These are phyloP conservation scores for Epinephelus coioides DNA, from an alignment of 2,797 vertebrate genomes.

Conservation along the genomic window DNA sequence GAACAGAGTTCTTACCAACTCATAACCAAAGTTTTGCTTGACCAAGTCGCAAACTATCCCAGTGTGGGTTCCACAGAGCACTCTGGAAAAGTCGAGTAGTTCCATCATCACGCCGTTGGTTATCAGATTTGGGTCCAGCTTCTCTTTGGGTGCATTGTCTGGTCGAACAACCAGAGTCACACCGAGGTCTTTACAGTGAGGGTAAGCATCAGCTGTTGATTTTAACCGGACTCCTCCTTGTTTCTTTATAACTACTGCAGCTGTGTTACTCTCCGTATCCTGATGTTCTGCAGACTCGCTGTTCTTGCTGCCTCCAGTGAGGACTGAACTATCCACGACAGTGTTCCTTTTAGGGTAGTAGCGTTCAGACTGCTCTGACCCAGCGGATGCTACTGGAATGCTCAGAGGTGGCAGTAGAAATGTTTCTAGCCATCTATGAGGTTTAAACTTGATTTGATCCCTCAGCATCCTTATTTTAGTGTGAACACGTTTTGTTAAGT, in stretches of 20 bases:
- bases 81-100: slow-evolving; percentile 51
- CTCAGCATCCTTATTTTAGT: not conserved
- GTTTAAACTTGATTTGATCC: not conserved
- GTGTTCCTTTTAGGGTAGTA: slow-evolving; percentile 21
- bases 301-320: not conserved
- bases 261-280: not conserved
- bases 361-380: fast-evolving
- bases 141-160: slow-evolving; percentile 4
- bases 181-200: slow-evolving; percentile 30
- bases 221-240: not conserved
- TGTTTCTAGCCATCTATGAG: not conserved
- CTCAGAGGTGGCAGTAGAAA: slow-evolving; percentile 39
- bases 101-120: slow-evolving; percentile 48
- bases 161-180: slow-evolving; percentile 19
- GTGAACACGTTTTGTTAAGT: not conserved
- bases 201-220: not conserved
- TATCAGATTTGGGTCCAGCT: slow-evolving; percentile 24
- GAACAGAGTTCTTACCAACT: not conserved
- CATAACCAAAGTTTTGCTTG: slow-evolving; percentile 46
- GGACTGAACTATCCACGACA: slow-evolving; percentile 6
- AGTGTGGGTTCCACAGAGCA: slow-evolving; percentile 36
- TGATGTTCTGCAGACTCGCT: not conserved
- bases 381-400: fast-evolving
- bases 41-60: slow-evolving; percentile 26
- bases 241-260: not conserved